Conservation (phyloP, 2,888 invertebrate species). For the Ophion costatus region DNA sequence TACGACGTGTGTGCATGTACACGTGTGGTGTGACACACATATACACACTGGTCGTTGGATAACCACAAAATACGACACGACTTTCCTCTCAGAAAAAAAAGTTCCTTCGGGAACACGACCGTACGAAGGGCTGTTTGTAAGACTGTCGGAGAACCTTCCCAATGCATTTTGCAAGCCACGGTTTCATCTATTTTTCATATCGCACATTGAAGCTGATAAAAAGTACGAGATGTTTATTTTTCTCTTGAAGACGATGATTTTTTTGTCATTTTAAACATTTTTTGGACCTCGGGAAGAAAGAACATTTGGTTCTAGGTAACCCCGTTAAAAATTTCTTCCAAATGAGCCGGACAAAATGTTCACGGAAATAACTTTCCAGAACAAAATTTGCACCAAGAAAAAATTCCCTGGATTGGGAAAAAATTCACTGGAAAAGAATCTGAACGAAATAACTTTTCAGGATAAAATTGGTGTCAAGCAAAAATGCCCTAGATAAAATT, state of each 20-base stretch:
- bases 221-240: background rate
- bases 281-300: background rate
- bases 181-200: conserved; percentile 4
- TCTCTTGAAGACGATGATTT: background rate
- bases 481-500: no score
- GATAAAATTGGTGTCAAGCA: no score
- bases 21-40: background rate
- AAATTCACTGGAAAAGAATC: no score
- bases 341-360: background rate
- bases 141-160: conserved; percentile 21
- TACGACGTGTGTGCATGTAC: conserved; percentile 46
- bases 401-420: background rate
- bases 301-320: no score
- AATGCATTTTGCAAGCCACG: background rate
- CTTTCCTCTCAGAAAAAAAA: conserved; percentile 80
- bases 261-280: background rate
- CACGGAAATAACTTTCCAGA: background rate
- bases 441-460: no score
- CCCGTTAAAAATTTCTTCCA: background rate
- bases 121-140: conserved; percentile 32
- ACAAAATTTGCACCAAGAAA: background rate
- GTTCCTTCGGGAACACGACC: conserved; percentile 47
- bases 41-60: conserved; percentile 71
- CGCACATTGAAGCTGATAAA: background rate
- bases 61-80: conserved; percentile 77